These are phyloP conservation scores for Neoascia interrupta DNA, from an alignment of 2,888 invertebrate genomes.

Conservation along the genomic window DNA sequence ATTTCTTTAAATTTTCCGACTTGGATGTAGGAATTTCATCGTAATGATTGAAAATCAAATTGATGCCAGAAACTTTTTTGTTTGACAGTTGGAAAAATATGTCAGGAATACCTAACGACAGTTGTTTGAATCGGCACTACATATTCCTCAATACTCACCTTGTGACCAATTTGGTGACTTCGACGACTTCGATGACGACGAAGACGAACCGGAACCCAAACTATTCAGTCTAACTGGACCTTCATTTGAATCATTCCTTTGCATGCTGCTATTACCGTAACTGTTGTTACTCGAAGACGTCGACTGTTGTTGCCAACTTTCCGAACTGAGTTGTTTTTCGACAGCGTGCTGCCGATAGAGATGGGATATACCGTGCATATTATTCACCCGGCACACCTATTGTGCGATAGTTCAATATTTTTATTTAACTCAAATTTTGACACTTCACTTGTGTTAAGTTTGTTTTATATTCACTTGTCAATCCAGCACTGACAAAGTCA, in stretches of 20 bases:
- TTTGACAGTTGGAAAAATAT: too few species aligned
- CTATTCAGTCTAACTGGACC: constrained; percentile 73
- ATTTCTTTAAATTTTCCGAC: too few species aligned
- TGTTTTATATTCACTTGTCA: constrained; percentile 62
- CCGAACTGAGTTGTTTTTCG: constrained; percentile 80
- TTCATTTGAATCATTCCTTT: constrained; percentile 69
- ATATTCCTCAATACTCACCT: too few species aligned
- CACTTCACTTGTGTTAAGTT: constrained; percentile 5
- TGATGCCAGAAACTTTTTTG: too few species aligned
- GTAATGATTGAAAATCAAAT: too few species aligned
- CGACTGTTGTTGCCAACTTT: constrained; percentile 79
- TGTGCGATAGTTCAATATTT: constrained; percentile 6
- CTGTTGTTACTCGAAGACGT: constrained; percentile 68
- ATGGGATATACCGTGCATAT: constrained; percentile 79
- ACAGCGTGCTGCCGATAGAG: constrained; percentile 79
- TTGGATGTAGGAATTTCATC: too few species aligned
- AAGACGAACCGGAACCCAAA: constrained; percentile 77
- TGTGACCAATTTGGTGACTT: constrained; percentile 76
- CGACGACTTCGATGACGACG: constrained; percentile 75
- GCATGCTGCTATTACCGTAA: constrained; percentile 71
- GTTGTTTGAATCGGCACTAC: too few species aligned
- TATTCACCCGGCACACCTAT: background rate
- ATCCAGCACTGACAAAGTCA: constrained; percentile 53
- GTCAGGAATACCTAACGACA: too few species aligned
- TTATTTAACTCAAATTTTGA: background rate